These are phyloP conservation scores for Cerastoderma edule DNA, from an alignment of 2,888 invertebrate species.

Conservation along the genomic window DNA sequence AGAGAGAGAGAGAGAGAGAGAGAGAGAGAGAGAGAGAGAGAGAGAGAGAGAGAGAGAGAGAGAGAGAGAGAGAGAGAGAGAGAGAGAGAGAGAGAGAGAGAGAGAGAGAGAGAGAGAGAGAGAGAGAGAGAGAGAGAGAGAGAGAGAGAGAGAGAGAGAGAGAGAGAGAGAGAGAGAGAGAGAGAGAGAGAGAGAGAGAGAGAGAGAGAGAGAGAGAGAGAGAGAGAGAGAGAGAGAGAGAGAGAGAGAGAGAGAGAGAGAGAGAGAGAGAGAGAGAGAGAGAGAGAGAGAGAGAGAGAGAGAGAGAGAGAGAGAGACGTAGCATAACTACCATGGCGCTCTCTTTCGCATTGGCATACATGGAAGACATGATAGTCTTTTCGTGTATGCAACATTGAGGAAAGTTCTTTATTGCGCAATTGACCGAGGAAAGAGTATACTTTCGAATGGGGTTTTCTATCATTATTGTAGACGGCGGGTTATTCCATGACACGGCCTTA, in stretches of 20 bases:
- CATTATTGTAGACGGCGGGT: no score
- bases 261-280: conserved; percentile 19
- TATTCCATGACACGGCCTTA: no score
- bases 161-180: not conserved
- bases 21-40: conserved; percentile 12
- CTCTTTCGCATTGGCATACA: no score
- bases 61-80: not conserved
- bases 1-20: conserved; percentile 23
- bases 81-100: not conserved
- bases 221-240: conserved; percentile 1
- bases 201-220: not conserved
- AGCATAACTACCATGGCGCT: no score
- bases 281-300: conserved; percentile 19
- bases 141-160: not conserved
- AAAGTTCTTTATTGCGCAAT: no score
- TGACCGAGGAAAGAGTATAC: no score
- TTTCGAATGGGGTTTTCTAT: no score
- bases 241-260: conserved; percentile 19
- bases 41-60: not conserved
- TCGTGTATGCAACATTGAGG: no score
- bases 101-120: not conserved
- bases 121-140: not conserved
- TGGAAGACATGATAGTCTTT: no score
- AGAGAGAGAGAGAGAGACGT: conserved; percentile 10
- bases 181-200: not conserved